Conservation (phyloP, 2,113 vertebrate genomes). For the Terrapene triunguis region DNA sequence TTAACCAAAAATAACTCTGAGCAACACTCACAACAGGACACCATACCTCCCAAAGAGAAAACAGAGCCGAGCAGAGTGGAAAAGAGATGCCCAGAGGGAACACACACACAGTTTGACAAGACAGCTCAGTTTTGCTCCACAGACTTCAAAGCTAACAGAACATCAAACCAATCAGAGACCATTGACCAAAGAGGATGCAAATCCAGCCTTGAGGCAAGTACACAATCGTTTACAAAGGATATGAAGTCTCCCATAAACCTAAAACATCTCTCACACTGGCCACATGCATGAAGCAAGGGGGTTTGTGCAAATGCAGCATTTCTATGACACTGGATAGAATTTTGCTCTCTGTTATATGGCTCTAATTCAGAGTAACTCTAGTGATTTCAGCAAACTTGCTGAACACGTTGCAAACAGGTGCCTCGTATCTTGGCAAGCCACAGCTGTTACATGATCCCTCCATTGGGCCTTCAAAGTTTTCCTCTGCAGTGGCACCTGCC, state of each 20-base stretch:
- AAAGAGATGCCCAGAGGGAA: slow-evolving; percentile 29
- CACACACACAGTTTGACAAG: neutral
- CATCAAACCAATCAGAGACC: neutral
- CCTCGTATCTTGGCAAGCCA: neutral
- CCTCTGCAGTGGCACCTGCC: neutral
- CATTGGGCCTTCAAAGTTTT: neutral
- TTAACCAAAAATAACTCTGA: slow-evolving; percentile 60
- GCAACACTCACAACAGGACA: slow-evolving; percentile 62
- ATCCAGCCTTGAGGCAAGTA: neutral
- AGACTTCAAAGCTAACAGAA: neutral
- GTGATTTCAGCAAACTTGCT: neutral
- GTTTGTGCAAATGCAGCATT: rapidly evolving
- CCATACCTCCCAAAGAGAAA: slow-evolving; percentile 41
- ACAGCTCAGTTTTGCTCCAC: neutral
- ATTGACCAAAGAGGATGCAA: neutral
- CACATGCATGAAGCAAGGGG: neutral
- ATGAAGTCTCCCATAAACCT: neutral
- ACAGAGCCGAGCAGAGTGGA: slow-evolving; percentile 63
- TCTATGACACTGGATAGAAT: neutral
- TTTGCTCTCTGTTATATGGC: neutral
- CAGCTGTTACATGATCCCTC: neutral
- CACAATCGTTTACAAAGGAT: neutral
- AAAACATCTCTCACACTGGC: neutral
- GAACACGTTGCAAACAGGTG: neutral
- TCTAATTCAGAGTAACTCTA: neutral